A percentile compares a stretch with the other conserved stretches of the same genome.
Evolutionary conservation across 35 echinoderm and acorn worm species (phyloP).

Genomic region (Stichopus chloronotus): DNA sequence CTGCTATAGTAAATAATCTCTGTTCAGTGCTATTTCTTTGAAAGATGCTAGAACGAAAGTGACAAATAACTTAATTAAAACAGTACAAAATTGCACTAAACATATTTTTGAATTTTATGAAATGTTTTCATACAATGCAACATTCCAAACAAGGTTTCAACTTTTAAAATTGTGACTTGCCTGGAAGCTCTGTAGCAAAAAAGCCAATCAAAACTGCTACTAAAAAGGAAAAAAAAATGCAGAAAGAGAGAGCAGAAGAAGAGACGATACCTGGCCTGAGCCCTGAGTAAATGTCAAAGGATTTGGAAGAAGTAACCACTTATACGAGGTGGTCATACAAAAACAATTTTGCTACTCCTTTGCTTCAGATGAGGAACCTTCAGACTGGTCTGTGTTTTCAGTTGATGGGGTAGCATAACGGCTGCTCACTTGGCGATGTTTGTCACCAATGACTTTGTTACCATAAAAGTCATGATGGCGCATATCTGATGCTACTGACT

Average conservation of each 20-base stretch:
- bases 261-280: neutral
- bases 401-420: constrained; percentile 48
- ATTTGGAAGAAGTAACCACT: neutral
- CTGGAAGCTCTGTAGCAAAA: neutral
- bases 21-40: neutral
- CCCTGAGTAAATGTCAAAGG: neutral
- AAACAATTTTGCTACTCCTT: neutral
- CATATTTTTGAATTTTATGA: neutral
- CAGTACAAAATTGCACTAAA: constrained; percentile 11
- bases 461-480: constrained; percentile 63
- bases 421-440: constrained; percentile 62
- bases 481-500: constrained; percentile 66
- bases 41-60: neutral
- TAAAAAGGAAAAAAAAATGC: neutral
- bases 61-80: neutral
- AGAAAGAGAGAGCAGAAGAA: neutral
- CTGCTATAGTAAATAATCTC: neutral
- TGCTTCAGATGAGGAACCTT: neutral
- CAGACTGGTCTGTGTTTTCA: constrained; percentile 8
- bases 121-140: neutral
- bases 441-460: constrained; percentile 17
- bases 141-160: neutral
- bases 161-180: neutral
- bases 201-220: neutral
- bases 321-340: neutral